phyloP scores from a whole-genome alignment of 92 coral and sea anemone genomes.

The Porites cylindrica region DNA sequence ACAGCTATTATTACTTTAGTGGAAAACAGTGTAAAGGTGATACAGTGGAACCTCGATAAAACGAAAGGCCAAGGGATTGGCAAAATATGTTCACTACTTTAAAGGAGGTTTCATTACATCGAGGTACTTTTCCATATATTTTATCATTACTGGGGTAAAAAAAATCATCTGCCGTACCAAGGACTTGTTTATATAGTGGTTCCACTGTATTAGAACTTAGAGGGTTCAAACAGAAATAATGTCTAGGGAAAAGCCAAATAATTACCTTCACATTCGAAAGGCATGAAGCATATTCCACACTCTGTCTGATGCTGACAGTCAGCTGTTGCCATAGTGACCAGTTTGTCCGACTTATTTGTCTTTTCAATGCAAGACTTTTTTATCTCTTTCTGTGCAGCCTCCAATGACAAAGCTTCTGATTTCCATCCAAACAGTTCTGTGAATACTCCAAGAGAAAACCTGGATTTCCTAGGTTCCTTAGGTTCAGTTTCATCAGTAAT shows the following conservation, averaged over 20 bases:
- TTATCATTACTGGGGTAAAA: no score
- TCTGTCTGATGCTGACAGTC: background rate
- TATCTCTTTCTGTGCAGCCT: constrained; percentile 47
- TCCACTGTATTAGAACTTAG: no score
- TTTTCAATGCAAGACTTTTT: background rate
- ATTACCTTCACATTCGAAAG: constrained; percentile 20
- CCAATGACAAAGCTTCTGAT: constrained; percentile 34
- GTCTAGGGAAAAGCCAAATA: no score
- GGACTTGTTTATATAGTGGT: no score
- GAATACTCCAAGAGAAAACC: constrained; percentile 27
- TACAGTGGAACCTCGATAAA: no score
- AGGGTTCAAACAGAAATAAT: background rate
- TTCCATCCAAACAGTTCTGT: constrained; percentile 63
- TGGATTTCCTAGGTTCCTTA: constrained; percentile 20
- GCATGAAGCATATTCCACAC: constrained; percentile 64
- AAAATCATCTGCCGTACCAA: no score
- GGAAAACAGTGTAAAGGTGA: no score
- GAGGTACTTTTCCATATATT: no score
- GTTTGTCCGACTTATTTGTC: background rate
- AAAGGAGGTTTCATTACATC: no score
- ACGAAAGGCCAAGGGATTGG: no score
- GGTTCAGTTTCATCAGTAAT: background rate
- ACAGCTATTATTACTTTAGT: no score
- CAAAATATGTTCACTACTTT: no score
- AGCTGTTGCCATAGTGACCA: background rate